Evolutionary conservation across 2,113 vertebrate species (phyloP), one percentile per base, ranked within the genome.

Genomic region (Anas platyrhynchos): DNA sequence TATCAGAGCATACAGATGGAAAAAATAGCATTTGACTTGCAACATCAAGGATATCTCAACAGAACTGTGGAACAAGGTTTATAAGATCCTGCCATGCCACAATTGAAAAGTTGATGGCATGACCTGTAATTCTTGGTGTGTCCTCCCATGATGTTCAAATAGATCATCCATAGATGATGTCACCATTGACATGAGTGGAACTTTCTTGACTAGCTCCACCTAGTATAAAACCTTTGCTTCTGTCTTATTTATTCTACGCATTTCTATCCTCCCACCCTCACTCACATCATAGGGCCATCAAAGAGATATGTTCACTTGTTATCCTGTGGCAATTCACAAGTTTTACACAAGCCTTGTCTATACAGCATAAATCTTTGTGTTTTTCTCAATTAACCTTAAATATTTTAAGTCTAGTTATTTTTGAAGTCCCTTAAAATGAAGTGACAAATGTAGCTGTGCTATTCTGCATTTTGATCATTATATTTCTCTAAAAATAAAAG

Each of bases 401-500:
- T 76, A 13, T 68, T 91, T 93, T 16, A 76, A 88, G 25, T 50
- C 73, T 81, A 43, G 36, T 75, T 65, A 67, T 92, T 82, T 92
- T 86, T 87, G 26, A 62, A 85, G 81, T 76, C 71, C 74, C 71
- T 69, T 25, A 9, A 50, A 78, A 84, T 8, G 58, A 68, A 86
- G 54, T 91, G 95, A 87, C 93, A 96, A 80, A 62, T 1, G 0
- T 55, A 34, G 34, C 31, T 25, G 23, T 55, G 87, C 94, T 90
- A 78, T 86, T 95, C 94, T 86, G 80, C 92, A 81, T 78, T 48
- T 88, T 86, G 85, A 84, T 94, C 79, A 27, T 94, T 92, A 73
- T 73, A 89, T 97, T 96, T 78, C 83, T 86, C 90, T 96, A 94
- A 96, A 97, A 95, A 93, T 89, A 92, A 95, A 91, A 94, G 83